Percentiles rank a stretch among this genome's conserved stretches.
Conservation (phyloP, 2,797 vertebrate genomes). For the Huso huso region DNA sequence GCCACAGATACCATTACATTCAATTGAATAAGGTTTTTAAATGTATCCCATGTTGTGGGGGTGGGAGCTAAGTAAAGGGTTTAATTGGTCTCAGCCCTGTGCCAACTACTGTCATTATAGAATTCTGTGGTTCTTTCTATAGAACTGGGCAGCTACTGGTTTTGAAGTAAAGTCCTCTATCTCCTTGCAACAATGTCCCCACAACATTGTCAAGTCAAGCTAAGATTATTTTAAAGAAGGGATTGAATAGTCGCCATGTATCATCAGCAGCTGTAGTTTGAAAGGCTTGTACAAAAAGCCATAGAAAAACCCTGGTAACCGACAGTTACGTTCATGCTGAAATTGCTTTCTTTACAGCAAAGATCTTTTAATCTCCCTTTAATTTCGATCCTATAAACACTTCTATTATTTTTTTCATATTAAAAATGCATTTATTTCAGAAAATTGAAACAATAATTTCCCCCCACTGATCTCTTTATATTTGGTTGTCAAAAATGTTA, state of each 20-base stretch:
- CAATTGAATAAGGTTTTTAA: constrained; percentile 24
- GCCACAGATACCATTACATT: constrained; percentile 33
- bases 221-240: constrained; percentile 39
- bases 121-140: constrained; percentile 31
- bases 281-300: constrained; percentile 27
- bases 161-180: constrained; percentile 35
- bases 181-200: constrained; percentile 29
- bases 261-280: constrained; percentile 40
- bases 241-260: constrained; percentile 49
- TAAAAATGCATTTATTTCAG: constrained; percentile 42
- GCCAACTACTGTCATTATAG: constrained; percentile 48
- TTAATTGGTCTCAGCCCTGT: constrained; percentile 45
- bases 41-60: constrained; percentile 22
- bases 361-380: constrained; percentile 44
- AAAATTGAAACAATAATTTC: constrained; percentile 50
- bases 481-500: constrained; percentile 84
- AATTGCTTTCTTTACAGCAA: constrained; percentile 21
- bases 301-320: constrained; percentile 9
- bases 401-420: constrained; percentile 41
- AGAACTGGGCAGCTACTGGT: constrained; percentile 35
- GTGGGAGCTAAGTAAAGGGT: constrained; percentile 31
- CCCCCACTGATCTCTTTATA: constrained; percentile 64
- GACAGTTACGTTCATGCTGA: constrained; percentile 18
- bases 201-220: constrained; percentile 42
- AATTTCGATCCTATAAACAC: constrained; percentile 6